Evolutionary conservation across 23 tunicate genomes (phyloP), one percentile per base, ranked within the genome.

Genomic region (Diplosoma virens): DNA sequence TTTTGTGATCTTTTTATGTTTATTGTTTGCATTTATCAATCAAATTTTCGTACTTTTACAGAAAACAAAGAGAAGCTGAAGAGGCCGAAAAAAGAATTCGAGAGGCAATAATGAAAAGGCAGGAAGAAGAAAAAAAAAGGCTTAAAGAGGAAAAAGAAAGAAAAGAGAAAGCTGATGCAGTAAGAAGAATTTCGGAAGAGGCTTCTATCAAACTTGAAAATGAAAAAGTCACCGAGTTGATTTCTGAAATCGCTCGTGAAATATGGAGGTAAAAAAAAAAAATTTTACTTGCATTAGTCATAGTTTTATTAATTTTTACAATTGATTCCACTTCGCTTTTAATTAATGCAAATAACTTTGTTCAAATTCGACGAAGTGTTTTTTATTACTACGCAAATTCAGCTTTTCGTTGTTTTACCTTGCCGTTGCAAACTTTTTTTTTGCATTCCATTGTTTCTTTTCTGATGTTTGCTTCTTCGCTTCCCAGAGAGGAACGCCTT

Each of bases 71-170:
- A 31, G 66, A 28, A 9, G 47, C 14, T 17, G 59, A 32, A 53
- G 66, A 52, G n/a, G 79, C 79, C 9, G 79, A 53, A 28, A 16
- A 52, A 74, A 53, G 24, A 74, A 66, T 46, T 30, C 20, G 59
- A 55, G 54, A 54, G 67, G 28, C 23, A 32, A 79, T 34, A 21
- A 52, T 50, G 54, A 20, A 29, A 16, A 33, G n/a, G 18, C 47
- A 27, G 66, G 59, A 11, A 1, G 45, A 21, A 3, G 33, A 27
- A 32, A 18, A 33, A 47, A 78, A n/a, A 72, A 48, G 48, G 17
- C 33, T 63, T 59, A 75, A 71, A 54, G 81, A 77, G 35, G 67
- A 70, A 67, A 30, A 1, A 48, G 41, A 67, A 68, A 69, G 79
- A 67, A 37, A 25, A 58, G 75, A 67, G 74, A 68, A 82, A 35